A percentile compares a stretch with the other conserved stretches of the same genome.
Conservation (phyloP, 2,888 invertebrate genomes). For the Tetramorium bicarinatum region DNA sequence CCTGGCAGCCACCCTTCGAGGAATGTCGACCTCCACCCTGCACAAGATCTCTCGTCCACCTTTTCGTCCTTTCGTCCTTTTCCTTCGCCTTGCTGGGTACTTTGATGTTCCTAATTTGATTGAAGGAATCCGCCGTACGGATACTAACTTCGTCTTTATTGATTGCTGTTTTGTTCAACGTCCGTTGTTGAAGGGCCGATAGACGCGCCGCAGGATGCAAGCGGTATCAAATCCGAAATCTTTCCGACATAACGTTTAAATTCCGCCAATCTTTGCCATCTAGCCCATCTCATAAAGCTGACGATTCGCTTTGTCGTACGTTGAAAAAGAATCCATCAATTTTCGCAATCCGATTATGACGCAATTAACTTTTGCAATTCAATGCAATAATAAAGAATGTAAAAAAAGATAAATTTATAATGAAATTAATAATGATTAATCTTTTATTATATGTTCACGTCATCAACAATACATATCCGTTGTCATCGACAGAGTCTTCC, state of each 20-base stretch:
- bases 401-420: not conserved
- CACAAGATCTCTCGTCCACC: constrained; percentile 66
- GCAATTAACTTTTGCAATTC: constrained; percentile 4
- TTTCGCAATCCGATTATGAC: not conserved
- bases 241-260: constrained; percentile 41
- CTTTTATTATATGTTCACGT: not conserved
- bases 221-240: constrained; percentile 45
- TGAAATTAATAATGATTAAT: not conserved
- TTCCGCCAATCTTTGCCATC: constrained; percentile 11
- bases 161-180: constrained; percentile 84
- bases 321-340: not conserved
- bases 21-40: constrained; percentile 71
- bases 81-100: constrained; percentile 81
- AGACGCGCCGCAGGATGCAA: constrained; percentile 54
- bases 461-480: not conserved
- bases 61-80: constrained; percentile 75
- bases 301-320: constrained; percentile 2
- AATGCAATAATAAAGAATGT: not conserved
- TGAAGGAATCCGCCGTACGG: constrained; percentile 85
- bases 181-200: constrained; percentile 47
- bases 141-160: constrained; percentile 84
- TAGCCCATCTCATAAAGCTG: not conserved
- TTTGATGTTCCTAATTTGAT: constrained; percentile 87
- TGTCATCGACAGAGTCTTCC: not conserved
- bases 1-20: constrained; percentile 82